Evolutionary conservation across 35 echinoderm and acorn worm species (phyloP).

Genomic region (Apostichopus japonicus): DNA sequence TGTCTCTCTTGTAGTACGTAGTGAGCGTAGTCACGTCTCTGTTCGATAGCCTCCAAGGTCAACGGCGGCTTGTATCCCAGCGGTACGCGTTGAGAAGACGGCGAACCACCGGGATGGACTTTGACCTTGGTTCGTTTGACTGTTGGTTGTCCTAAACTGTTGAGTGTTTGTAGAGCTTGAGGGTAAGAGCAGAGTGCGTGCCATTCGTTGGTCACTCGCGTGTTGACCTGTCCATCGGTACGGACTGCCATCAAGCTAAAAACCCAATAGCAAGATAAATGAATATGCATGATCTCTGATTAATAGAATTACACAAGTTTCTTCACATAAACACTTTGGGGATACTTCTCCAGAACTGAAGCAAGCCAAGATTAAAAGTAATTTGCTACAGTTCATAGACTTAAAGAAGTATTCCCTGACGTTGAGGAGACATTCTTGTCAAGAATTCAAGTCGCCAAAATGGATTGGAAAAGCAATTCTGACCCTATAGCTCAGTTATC

Average conservation of each 20-base stretch:
- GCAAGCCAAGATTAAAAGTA: too few species aligned
- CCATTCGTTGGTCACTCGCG: conserved; percentile 54
- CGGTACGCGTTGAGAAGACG: conserved; percentile 73
- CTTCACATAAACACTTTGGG: too few species aligned
- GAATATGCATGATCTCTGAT: too few species aligned
- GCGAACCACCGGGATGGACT: conserved; percentile 72
- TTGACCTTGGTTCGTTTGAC: conserved; percentile 68
- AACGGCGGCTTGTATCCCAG: conserved; percentile 63
- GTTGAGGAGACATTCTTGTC: too few species aligned
- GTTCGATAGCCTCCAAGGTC: conserved; percentile 73
- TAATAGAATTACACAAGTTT: too few species aligned
- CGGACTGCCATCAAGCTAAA: conserved; percentile 11
- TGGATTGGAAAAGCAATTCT: too few species aligned
- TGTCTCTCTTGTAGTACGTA: conserved; percentile 71
- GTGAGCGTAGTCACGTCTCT: conserved; percentile 89
- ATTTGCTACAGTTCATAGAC: too few species aligned
- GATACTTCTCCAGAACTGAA: too few species aligned
- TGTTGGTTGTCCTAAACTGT: conserved; percentile 62
- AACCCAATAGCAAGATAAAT: not conserved
- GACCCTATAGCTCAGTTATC: too few species aligned
- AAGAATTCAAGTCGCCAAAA: too few species aligned
- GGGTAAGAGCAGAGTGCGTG: conserved; percentile 69
- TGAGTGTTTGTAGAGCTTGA: conserved; percentile 72
- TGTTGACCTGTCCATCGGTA: not conserved
- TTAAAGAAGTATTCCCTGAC: too few species aligned